Percentiles rank a stretch among this genome's conserved stretches.
Evolutionary conservation across 1,140 invertebrate species (phyloP).

Genomic region (Drosophila lacertosa): DNA sequence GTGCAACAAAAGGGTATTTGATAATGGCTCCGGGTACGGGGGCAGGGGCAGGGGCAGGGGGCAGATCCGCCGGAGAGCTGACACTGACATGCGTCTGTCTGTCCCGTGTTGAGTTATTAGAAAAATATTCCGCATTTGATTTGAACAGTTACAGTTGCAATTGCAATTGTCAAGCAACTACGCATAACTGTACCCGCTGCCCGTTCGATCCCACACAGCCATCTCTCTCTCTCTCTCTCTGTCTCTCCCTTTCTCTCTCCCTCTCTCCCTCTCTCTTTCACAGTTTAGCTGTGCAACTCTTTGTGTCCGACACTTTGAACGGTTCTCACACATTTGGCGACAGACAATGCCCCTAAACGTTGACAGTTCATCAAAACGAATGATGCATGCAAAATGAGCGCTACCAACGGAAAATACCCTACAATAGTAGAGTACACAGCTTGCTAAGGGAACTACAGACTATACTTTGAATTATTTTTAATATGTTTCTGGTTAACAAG

Average conservation of each 20-base stretch:
- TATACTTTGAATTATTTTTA: no score
- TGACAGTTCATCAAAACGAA: conserved; percentile 81
- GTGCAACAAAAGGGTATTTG: conserved; percentile 21
- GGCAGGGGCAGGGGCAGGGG: conserved; percentile 3
- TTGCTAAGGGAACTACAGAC: no score
- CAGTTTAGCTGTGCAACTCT: no score
- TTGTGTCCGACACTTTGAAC: no score
- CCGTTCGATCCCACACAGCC: conserved; percentile 13
- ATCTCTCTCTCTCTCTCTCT: not conserved
- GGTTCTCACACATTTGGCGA: conserved; percentile 45
- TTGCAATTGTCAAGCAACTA: conserved; percentile 34
- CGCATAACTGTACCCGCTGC: conserved; percentile 71
- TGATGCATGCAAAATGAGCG: conserved; percentile 77
- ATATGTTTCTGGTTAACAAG: no score
- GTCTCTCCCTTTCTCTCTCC: not conserved
- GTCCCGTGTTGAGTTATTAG: conserved; percentile 56
- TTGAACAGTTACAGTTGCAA: conserved; percentile 42
- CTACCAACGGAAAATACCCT: conserved; percentile 30
- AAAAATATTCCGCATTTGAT: conserved; percentile 63
- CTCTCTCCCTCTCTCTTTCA: not conserved
- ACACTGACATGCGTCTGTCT: conserved; percentile 14
- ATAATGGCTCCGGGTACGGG: not conserved
- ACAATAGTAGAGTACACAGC: conserved; percentile 2
- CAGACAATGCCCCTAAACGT: conserved; percentile 66
- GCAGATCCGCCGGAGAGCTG: not conserved